Conservation (phyloP, 2,888 invertebrate species). For the Cephus rjabovi region DNA sequence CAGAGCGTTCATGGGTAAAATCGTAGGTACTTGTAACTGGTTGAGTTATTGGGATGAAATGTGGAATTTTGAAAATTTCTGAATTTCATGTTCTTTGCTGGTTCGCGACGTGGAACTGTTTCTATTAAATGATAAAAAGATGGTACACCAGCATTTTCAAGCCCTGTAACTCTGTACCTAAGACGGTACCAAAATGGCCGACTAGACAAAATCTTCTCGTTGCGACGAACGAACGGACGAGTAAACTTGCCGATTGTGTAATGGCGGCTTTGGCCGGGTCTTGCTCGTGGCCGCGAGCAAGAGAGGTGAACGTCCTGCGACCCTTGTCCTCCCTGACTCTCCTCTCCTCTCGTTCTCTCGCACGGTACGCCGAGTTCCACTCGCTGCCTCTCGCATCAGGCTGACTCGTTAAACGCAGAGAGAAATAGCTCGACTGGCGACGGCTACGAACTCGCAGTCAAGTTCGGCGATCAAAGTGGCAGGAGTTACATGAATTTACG, state of each 20-base stretch:
- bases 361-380: conserved; percentile 18
- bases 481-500: not conserved
- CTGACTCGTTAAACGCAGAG: conserved; percentile 11
- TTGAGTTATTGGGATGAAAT: not conserved
- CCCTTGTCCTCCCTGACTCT: conserved; percentile 35
- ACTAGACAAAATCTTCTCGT: conserved; percentile 27
- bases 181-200: conserved; percentile 58
- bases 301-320: conserved; percentile 57
- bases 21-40: not conserved
- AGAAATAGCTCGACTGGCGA: conserved; percentile 10
- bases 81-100: not conserved
- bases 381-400: conserved; percentile 17
- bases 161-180: not conserved
- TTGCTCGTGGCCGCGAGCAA: conserved; percentile 41
- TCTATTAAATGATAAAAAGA: not conserved
- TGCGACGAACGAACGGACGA: not conserved
- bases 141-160: not conserved
- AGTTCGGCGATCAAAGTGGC: not conserved
- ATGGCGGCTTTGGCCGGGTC: conserved; percentile 52
- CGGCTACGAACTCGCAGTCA: not conserved
- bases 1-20: not conserved
- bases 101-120: not conserved
- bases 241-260: conserved; percentile 54
- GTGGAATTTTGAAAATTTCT: not conserved
- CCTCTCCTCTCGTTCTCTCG: conserved; percentile 6